phyloP scores from a whole-genome alignment of 1,140 invertebrate species.

The Cherax quadricarinatus region DNA sequence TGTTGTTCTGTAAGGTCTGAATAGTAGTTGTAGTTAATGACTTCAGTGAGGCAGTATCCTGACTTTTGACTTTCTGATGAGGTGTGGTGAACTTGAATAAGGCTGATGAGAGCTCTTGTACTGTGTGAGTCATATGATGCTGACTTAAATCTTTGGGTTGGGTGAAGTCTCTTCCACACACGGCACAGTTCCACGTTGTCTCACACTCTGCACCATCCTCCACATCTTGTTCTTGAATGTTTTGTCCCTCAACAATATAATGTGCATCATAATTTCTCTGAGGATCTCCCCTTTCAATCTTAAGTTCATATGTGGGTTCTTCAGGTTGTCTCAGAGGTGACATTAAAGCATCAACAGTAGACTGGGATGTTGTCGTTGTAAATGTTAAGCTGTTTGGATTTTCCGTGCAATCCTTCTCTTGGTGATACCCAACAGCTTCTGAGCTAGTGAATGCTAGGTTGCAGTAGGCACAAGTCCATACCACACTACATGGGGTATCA shows the following conservation, averaged over 20 bases:
- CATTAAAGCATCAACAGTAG: slow-evolving; percentile 61
- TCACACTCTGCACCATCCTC: not conserved
- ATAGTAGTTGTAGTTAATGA: not conserved
- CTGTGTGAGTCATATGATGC: slow-evolving; percentile 40
- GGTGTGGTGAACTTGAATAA: slow-evolving; percentile 46
- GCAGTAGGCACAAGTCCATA: slow-evolving; percentile 60
- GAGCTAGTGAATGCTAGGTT: slow-evolving; percentile 39
- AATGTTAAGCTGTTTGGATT: slow-evolving; percentile 15
- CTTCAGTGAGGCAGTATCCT: not conserved
- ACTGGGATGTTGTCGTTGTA: slow-evolving; percentile 36
- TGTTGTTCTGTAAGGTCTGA: not conserved
- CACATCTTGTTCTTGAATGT: not conserved
- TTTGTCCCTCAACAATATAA: not conserved
- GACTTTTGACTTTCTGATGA: slow-evolving; percentile 30
- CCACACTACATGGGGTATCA: slow-evolving; percentile 25
- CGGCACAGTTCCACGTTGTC: slow-evolving; percentile 43
- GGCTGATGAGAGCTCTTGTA: slow-evolving; percentile 51
- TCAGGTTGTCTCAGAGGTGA: slow-evolving; percentile 38
- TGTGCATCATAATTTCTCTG: not conserved
- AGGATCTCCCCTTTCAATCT: slow-evolving; percentile 13
- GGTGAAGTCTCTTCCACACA: slow-evolving; percentile 49
- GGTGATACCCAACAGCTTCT: slow-evolving; percentile 46
- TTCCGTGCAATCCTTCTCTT: slow-evolving; percentile 45
- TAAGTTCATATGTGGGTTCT: slow-evolving; percentile 49
- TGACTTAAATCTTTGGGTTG: slow-evolving; percentile 32